A percentile compares a stretch with the other conserved stretches of the same genome.
Evolutionary conservation across 30 jellyfish, hydroid and myxozoan species (phyloP).

Genomic region (Catostylus mosaicus): DNA sequence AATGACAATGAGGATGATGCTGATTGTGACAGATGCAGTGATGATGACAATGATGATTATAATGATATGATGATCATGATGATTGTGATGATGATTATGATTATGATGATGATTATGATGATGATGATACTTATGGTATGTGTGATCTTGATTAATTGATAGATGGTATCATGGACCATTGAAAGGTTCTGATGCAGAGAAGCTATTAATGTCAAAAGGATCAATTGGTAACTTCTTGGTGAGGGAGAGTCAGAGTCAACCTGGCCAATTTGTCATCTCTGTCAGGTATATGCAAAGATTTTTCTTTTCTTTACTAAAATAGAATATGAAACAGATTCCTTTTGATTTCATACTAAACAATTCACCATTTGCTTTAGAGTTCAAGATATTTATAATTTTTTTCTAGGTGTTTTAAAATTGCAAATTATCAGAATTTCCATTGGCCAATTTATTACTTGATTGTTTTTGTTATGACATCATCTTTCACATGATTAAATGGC

Average conservation of each 20-base stretch:
- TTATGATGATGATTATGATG: not conserved
- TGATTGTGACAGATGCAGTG: too few relatives aligned
- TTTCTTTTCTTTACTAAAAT: not conserved
- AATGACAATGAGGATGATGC: too few relatives aligned
- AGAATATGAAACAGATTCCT: not conserved
- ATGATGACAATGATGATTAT: too few relatives aligned
- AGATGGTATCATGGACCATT: conserved; percentile 98
- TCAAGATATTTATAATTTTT: too few relatives aligned
- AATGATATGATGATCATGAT: not conserved
- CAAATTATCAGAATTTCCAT: too few relatives aligned
- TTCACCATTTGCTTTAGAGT: too few relatives aligned
- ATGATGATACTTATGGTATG: not conserved
- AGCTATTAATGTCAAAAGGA: conserved; percentile 82
- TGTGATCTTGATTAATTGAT: not conserved
- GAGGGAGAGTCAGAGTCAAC: conserved; percentile 98
- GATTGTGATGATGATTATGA: not conserved
- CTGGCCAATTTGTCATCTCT: conserved; percentile 92
- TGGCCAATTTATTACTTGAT: not conserved
- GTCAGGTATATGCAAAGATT: conserved; percentile 46
- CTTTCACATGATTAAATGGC: too few relatives aligned
- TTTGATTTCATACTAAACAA: too few relatives aligned
- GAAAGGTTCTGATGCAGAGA: conserved; percentile 83
- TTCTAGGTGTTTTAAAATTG: too few relatives aligned
- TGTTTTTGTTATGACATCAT: not conserved
- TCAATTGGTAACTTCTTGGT: conserved; percentile 87